Evolutionary conservation across 2,113 vertebrate species (phyloP).

Genomic region (Fregetta grallaria): DNA sequence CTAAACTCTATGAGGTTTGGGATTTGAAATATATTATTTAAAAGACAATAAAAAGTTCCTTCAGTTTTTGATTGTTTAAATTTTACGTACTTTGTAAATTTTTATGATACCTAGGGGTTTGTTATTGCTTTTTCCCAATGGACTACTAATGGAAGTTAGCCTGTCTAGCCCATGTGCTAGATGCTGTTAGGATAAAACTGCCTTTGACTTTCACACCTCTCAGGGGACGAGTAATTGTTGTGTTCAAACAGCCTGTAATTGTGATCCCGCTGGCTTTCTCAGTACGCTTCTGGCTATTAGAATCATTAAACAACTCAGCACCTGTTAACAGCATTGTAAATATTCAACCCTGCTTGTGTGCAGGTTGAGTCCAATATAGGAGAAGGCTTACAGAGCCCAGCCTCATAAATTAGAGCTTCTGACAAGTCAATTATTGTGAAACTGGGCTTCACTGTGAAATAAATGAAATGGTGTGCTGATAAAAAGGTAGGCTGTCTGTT

Average conservation of each 20-base stretch:
- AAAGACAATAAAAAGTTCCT: slow-evolving; percentile 61
- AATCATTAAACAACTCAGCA: slow-evolving; percentile 95
- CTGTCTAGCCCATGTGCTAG: slow-evolving; percentile 83
- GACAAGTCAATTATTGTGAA: slow-evolving; percentile 90
- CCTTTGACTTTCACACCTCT: slow-evolving; percentile 86
- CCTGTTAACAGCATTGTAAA: slow-evolving; percentile 99
- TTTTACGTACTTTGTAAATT: slow-evolving; percentile 79
- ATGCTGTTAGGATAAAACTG: slow-evolving; percentile 86
- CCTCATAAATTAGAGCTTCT: slow-evolving; percentile 88
- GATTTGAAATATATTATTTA: slow-evolving; percentile 43
- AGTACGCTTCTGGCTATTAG: slow-evolving; percentile 91
- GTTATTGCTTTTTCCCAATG: slow-evolving; percentile 73
- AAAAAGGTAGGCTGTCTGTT: slow-evolving; percentile 82
- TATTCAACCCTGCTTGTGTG: slow-evolving; percentile 90
- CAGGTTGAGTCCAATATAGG: slow-evolving; percentile 84
- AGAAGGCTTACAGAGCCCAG: slow-evolving; percentile 83
- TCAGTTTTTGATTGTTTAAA: slow-evolving; percentile 70
- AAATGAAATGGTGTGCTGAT: slow-evolving; percentile 85
- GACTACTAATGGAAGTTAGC: slow-evolving; percentile 83
- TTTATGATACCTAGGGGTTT: slow-evolving; percentile 74
- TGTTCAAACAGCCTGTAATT: slow-evolving; percentile 90
- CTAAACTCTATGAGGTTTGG: background rate
- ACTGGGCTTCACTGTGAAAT: slow-evolving; percentile 84
- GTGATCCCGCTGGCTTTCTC: slow-evolving; percentile 86
- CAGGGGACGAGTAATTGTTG: slow-evolving; percentile 82